A percentile compares a stretch with the other conserved stretches of the same genome.
Conservation (phyloP, 2,797 vertebrate species). For the Eulemur coronatus region DNA sequence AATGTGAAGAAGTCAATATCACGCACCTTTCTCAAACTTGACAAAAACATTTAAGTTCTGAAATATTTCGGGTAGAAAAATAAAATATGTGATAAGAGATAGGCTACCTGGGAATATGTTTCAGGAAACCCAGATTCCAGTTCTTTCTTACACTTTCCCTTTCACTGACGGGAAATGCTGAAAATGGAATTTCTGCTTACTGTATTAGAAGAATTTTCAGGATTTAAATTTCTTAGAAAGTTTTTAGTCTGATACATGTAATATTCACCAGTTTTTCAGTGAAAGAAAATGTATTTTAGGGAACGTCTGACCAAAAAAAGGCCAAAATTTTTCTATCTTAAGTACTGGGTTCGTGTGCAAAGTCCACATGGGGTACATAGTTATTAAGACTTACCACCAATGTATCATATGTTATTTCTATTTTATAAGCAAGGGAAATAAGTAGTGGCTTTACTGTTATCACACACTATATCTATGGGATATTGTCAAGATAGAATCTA, state of each 20-base stretch:
- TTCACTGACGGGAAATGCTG: not conserved
- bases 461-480: not conserved
- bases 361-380: not conserved
- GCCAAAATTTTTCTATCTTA: not conserved
- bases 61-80: conserved; percentile 28
- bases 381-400: not conserved
- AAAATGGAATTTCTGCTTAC: not conserved
- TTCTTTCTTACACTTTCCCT: not conserved
- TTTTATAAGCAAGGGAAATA: not conserved
- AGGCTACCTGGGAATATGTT: not conserved
- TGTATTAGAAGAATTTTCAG: not conserved
- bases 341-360: not conserved
- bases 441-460: not conserved
- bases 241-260: not conserved
- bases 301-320: not conserved
- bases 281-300: not conserved
- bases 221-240: conserved; percentile 2
- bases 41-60: not conserved
- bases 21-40: conserved; percentile 13
- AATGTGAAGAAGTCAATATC: not conserved
- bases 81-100: not conserved
- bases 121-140: not conserved
- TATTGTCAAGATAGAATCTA: not conserved
- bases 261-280: not conserved
- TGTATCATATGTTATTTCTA: not conserved